Evolutionary conservation across 37 sponge, comb jelly and placozoan genomes (phyloP).

Genomic region (Tethya wilhelma): DNA sequence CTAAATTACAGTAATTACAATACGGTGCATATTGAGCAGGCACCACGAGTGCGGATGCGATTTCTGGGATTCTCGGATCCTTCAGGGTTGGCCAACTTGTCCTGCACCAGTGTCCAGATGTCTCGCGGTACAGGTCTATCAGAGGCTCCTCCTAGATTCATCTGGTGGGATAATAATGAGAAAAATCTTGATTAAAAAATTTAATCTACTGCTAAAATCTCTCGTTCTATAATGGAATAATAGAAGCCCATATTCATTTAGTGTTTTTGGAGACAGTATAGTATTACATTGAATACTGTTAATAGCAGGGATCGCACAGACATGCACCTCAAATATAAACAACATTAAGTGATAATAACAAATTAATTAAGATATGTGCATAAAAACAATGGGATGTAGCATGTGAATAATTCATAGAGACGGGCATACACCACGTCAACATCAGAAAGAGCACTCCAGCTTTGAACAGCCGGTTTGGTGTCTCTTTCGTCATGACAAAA

Average conservation of each 20-base stretch:
- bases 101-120: conserved; percentile 67
- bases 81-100: conserved; percentile 35
- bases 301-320: too few relatives aligned
- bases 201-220: too few relatives aligned
- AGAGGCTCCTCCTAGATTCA: conserved; percentile 78
- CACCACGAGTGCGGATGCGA: conserved; percentile 27
- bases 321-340: background rate
- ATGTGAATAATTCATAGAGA: too few relatives aligned
- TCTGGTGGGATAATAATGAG: too few relatives aligned
- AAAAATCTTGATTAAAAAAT: too few relatives aligned
- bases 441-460: conserved; percentile 43
- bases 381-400: background rate
- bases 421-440: too few relatives aligned
- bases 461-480: conserved; percentile 36
- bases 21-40: conserved; percentile 30
- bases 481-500: conserved; percentile 32
- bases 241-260: too few relatives aligned
- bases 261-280: too few relatives aligned
- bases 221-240: too few relatives aligned
- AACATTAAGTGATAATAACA: background rate
- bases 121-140: conserved; percentile 75
- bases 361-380: background rate
- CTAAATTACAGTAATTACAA: too few relatives aligned
- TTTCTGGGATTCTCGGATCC: conserved; percentile 1
- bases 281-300: too few relatives aligned